These are phyloP conservation scores for Cydia pomonella DNA, from an alignment of 1,140 invertebrate genomes.

Conservation along the genomic window DNA sequence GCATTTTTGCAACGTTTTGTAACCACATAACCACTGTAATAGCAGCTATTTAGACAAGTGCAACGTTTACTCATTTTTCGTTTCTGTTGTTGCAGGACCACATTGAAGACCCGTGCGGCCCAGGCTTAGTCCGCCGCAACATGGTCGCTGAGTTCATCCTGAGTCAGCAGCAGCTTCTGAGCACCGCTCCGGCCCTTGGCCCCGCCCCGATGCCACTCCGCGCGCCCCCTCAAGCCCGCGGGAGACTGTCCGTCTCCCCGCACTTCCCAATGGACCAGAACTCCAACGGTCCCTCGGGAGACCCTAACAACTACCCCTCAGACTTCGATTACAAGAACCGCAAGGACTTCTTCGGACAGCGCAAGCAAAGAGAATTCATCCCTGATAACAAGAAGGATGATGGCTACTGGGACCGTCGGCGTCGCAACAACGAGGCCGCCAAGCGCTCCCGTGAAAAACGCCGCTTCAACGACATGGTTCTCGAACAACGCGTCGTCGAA, in stretches of 20 bases:
- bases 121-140: slow-evolving; percentile 84
- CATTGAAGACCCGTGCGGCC: slow-evolving; percentile 75
- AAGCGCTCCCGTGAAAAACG: slow-evolving; percentile 97
- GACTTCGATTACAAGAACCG: slow-evolving; percentile 83
- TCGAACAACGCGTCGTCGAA: slow-evolving; percentile 96
- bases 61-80: slow-evolving; percentile 57
- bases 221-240: slow-evolving; percentile 60
- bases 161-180: slow-evolving; percentile 85
- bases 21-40: slow-evolving; percentile 47
- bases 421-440: slow-evolving; percentile 97
- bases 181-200: slow-evolving; percentile 54
- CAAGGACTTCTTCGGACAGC: slow-evolving; percentile 90
- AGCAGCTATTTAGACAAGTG: slow-evolving; percentile 51
- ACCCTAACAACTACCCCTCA: slow-evolving; percentile 69
- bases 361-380: slow-evolving; percentile 97
- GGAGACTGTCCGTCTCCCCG: slow-evolving; percentile 70
- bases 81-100: slow-evolving; percentile 77
- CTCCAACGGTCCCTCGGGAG: slow-evolving; percentile 63
- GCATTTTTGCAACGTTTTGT: slow-evolving; percentile 71
- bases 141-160: slow-evolving; percentile 92
- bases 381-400: slow-evolving; percentile 98
- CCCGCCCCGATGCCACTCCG: slow-evolving; percentile 58
- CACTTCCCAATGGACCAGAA: slow-evolving; percentile 69
- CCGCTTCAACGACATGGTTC: slow-evolving; percentile 97
- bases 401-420: slow-evolving; percentile 97